A percentile compares a stretch with the other conserved stretches of the same genome.
Evolutionary conservation across 2,797 vertebrate species (phyloP).

Genomic region (Hypotaenidia philippensis): DNA sequence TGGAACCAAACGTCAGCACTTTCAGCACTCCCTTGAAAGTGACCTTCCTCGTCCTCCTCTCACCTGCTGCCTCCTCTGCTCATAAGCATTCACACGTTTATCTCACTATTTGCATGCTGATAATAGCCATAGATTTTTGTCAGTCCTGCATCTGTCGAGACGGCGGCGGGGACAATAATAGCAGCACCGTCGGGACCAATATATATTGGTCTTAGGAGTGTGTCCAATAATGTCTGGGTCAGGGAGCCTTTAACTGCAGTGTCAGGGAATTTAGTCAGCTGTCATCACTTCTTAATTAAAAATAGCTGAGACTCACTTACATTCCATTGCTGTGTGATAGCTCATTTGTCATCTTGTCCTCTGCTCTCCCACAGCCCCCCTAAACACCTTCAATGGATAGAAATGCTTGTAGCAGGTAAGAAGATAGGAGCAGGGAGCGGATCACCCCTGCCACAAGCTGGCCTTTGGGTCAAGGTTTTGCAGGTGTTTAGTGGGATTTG

Average conservation of each 20-base stretch:
- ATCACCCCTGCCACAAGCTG: background rate
- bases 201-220: conserved; percentile 23
- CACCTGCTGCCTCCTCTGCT: conserved; percentile 55
- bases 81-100: conserved; percentile 27
- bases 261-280: conserved; percentile 78
- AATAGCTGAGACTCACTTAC: conserved; percentile 72
- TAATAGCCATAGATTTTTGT: conserved; percentile 51
- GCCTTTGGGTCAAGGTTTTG: background rate
- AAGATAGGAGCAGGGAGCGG: background rate
- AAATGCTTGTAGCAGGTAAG: background rate
- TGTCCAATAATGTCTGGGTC: conserved; percentile 72
- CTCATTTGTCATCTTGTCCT: conserved; percentile 47
- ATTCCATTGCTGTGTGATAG: conserved; percentile 51
- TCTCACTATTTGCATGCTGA: conserved; percentile 54
- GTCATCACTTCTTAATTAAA: conserved; percentile 82
- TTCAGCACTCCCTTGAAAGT: background rate
- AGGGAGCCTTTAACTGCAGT: conserved; percentile 74
- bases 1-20: background rate
- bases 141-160: conserved; percentile 63
- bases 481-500: background rate
- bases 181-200: conserved; percentile 39
- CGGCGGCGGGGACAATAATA: conserved; percentile 40
- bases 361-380: background rate
- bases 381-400: background rate
- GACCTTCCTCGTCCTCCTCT: conserved; percentile 53